phyloP scores from a whole-genome alignment of 2,888 invertebrate genomes.

The Cosmorhoe ocellata region DNA sequence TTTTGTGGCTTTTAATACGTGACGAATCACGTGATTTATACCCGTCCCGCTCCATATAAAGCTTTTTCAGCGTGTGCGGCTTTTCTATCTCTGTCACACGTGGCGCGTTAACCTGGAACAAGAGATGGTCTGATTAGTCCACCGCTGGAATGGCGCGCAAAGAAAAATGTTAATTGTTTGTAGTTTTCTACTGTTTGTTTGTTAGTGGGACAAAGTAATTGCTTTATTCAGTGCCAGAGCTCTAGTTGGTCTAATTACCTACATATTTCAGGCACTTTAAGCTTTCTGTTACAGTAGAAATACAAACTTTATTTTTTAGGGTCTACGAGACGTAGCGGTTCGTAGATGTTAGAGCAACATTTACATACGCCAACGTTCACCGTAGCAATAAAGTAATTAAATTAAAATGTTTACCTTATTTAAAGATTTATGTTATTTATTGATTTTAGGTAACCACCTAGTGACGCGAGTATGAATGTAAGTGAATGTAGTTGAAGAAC shows the following conservation, averaged over 20 bases:
- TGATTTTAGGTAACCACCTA: too few relatives aligned
- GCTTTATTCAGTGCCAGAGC: constrained; percentile 10
- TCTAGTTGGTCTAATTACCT: constrained; percentile 3
- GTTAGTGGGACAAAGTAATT: constrained; percentile 14
- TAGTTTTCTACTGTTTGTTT: constrained; percentile 14
- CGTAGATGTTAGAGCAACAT: not conserved
- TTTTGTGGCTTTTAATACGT: constrained; percentile 63
- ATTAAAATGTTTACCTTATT: too few relatives aligned
- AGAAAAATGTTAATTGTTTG: constrained; percentile 15
- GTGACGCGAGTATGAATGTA: too few relatives aligned
- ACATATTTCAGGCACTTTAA: not conserved
- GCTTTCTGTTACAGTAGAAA: not conserved
- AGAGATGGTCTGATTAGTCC: constrained; percentile 50
- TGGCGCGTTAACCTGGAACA: constrained; percentile 69
- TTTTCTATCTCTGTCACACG: constrained; percentile 59
- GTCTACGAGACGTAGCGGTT: not conserved
- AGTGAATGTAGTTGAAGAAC: too few relatives aligned
- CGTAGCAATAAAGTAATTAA: too few relatives aligned
- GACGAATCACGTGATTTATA: constrained; percentile 66
- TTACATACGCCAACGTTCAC: too few relatives aligned
- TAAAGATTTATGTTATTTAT: too few relatives aligned
- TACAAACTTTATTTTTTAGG: too few relatives aligned
- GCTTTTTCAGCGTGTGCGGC: constrained; percentile 57
- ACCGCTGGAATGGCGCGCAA: constrained; percentile 6
- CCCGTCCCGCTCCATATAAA: constrained; percentile 79